These are phyloP conservation scores for Trissolcus japonicus DNA, from an alignment of 2,888 invertebrate species.

Conservation along the genomic window DNA sequence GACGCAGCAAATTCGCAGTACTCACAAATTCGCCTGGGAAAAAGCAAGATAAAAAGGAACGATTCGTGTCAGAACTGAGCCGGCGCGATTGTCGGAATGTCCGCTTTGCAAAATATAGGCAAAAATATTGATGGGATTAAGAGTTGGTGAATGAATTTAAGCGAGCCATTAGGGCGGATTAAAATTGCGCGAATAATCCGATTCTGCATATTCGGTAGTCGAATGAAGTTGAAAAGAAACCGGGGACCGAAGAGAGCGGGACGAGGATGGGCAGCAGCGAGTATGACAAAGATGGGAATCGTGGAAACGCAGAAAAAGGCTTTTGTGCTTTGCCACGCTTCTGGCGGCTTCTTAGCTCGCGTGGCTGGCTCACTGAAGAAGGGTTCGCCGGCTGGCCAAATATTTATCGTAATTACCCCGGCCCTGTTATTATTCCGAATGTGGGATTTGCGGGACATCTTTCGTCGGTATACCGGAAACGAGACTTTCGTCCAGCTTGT, in stretches of 20 bases:
- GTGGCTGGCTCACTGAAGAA: conserved; percentile 69
- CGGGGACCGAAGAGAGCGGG: background rate
- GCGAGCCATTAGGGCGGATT: conserved; percentile 66
- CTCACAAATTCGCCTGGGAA: conserved; percentile 18
- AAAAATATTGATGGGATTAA: conserved; percentile 74
- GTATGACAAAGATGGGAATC: background rate
- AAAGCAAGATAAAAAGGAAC: conserved; percentile 35
- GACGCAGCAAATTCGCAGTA: conserved; percentile 42
- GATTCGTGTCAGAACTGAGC: conserved; percentile 43
- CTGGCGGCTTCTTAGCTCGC: conserved; percentile 66
- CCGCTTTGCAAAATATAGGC: conserved; percentile 70
- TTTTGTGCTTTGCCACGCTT: conserved; percentile 53
- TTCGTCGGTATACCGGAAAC: conserved; percentile 63
- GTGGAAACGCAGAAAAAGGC: conserved; percentile 19
- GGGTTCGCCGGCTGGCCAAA: conserved; percentile 75
- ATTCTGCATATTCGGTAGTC: conserved; percentile 51
- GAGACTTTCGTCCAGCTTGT: conserved; percentile 55
- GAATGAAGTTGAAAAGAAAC: conserved; percentile 13
- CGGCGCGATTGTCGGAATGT: conserved; percentile 45
- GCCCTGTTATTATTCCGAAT: conserved; percentile 55
- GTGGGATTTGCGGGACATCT: conserved; percentile 58
- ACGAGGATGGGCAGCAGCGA: background rate
- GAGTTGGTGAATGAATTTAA: conserved; percentile 38
- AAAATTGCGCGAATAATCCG: conserved; percentile 61
- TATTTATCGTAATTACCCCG: conserved; percentile 75